Evolutionary conservation across 2,113 vertebrate species (phyloP).

Genomic region (Scopus umbretta): DNA sequence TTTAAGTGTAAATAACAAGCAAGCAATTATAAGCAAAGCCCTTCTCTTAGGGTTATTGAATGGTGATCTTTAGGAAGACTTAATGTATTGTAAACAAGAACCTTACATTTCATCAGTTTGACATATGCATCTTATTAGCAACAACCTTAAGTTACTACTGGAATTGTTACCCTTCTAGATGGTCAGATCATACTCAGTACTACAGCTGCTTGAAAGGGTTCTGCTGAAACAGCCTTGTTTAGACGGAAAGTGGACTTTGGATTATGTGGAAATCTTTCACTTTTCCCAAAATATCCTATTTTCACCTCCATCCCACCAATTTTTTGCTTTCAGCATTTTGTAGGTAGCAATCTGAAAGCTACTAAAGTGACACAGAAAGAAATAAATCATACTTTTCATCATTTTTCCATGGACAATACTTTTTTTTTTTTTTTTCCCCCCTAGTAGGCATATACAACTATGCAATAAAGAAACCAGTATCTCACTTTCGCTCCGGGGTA

Average conservation of each 20-base stretch:
- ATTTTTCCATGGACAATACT: neutral
- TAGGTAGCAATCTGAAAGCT: neutral
- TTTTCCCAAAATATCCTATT: neutral
- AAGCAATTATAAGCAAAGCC: neutral
- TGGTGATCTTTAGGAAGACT: neutral
- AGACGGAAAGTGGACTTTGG: neutral
- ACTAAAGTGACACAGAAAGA: neutral
- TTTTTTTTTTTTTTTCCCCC: neutral
- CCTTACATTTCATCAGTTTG: neutral
- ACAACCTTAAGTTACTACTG: neutral
- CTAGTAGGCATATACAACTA: neutral
- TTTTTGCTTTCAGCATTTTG: neutral
- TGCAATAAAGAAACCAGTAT: neutral
- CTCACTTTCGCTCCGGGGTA: constrained; percentile 74
- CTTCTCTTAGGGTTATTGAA: neutral
- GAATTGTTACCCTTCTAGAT: neutral
- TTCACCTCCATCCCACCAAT: neutral
- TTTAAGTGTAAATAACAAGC: neutral
- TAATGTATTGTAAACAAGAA: neutral
- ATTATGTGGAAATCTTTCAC: neutral
- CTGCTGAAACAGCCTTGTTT: neutral
- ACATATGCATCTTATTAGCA: neutral
- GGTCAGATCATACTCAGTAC: neutral
- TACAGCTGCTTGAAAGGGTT: neutral
- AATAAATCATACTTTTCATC: neutral